Evolutionary conservation across 1,140 invertebrate genomes (phyloP).

Genomic region (Megalopta genalis): DNA sequence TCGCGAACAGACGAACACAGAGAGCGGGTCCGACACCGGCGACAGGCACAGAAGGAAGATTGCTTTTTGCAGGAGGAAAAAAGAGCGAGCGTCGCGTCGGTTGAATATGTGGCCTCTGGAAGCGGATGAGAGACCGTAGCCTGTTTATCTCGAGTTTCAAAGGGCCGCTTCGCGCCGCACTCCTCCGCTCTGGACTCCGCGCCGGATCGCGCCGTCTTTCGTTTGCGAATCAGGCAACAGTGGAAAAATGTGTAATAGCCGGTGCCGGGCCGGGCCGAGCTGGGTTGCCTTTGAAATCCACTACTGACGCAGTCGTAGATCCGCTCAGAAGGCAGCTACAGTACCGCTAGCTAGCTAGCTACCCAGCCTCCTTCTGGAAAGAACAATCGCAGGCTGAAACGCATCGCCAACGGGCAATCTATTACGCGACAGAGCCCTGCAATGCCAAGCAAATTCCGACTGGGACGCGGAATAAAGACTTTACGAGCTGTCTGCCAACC

Average conservation of each 20-base stretch:
- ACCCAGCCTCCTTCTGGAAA: constrained; percentile 4
- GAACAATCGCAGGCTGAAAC: constrained; percentile 39
- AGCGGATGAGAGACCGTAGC: background rate
- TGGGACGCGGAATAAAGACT: constrained; percentile 2
- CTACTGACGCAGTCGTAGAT: constrained; percentile 16
- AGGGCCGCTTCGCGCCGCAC: background rate
- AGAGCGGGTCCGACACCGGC: background rate
- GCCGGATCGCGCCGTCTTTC: constrained; percentile 20
- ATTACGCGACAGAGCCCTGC: constrained; percentile 39
- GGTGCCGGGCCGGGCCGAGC: background rate
- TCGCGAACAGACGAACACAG: background rate
- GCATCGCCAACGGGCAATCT: constrained; percentile 41
- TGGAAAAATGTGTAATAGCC: constrained; percentile 40
- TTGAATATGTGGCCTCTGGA: constrained; percentile 38
- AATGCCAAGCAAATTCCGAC: constrained; percentile 25
- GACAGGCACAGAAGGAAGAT: background rate
- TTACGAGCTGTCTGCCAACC: background rate
- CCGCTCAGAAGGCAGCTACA: background rate
- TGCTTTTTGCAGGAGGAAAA: background rate
- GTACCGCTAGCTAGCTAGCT: background rate
- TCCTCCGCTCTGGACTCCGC: no score
- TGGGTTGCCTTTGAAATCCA: constrained; percentile 49
- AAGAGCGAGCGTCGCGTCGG: background rate
- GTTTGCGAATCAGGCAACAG: constrained; percentile 34
- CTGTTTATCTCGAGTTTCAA: constrained; percentile 57